These are phyloP conservation scores for Mionectes macconnelli DNA, from an alignment of 2,113 vertebrate genomes.

Conservation along the genomic window DNA sequence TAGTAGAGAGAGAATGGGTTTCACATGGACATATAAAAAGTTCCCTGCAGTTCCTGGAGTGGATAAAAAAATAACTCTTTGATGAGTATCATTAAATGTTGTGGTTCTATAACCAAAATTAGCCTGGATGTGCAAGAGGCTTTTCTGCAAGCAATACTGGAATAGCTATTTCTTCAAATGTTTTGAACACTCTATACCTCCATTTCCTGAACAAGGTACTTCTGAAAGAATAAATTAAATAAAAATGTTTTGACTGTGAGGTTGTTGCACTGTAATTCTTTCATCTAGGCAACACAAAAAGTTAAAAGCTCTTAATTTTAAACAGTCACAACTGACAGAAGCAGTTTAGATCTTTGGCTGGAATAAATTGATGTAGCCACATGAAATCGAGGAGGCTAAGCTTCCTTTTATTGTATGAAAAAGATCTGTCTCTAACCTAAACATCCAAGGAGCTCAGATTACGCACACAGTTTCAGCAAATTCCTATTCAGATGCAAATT, in stretches of 20 bases:
- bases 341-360: background rate
- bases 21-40: background rate
- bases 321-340: background rate
- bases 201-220: background rate
- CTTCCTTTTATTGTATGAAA: background rate
- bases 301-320: background rate
- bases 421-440: background rate
- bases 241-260: background rate
- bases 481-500: background rate
- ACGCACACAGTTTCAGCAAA: background rate
- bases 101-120: constrained; percentile 6
- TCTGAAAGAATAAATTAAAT: background rate
- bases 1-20: background rate
- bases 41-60: background rate
- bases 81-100: constrained; percentile 7
- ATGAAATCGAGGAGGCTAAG: background rate
- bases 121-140: background rate
- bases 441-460: background rate
- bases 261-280: background rate
- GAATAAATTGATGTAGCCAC: background rate
- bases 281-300: background rate
- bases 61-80: background rate
- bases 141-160: background rate
- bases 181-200: background rate
- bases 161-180: background rate